Conservation (phyloP, 2,797 vertebrate genomes). For the Microhierax caerulescens region DNA sequence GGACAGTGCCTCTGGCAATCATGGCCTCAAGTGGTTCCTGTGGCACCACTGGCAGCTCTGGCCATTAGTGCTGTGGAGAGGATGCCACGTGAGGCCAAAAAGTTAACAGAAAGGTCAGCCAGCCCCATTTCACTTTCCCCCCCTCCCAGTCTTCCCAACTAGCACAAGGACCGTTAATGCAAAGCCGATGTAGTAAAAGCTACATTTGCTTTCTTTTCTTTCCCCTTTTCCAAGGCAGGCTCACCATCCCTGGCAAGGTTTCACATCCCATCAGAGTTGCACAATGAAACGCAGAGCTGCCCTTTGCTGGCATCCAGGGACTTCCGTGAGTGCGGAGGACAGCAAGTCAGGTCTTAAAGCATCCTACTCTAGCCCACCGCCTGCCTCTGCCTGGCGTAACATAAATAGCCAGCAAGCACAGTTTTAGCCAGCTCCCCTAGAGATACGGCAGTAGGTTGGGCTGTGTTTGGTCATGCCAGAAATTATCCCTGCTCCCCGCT, state of each 20-base stretch:
- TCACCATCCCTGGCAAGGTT: neutral
- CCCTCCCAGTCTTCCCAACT: neutral
- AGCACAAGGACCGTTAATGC: neutral
- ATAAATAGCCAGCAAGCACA: neutral
- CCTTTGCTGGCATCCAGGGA: neutral
- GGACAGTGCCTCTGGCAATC: neutral
- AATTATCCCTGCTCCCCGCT: accelerated
- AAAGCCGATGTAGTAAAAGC: neutral
- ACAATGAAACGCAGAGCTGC: neutral
- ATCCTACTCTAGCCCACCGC: neutral
- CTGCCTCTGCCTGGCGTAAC: neutral
- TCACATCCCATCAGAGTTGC: neutral
- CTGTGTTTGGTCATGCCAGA: neutral
- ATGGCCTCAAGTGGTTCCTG: neutral
- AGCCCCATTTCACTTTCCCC: neutral
- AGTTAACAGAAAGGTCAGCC: neutral
- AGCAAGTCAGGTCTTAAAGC: neutral
- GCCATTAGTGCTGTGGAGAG: neutral
- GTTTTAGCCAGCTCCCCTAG: neutral
- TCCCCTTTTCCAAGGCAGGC: neutral
- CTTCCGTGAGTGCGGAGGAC: neutral
- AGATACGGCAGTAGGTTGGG: no score
- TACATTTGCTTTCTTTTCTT: neutral
- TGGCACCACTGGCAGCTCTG: neutral
- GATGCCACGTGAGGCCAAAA: neutral